Percentiles rank a stretch among this genome's conserved stretches.
Conservation (phyloP, 2,113 vertebrate species). For the Calidris pugnax region DNA sequence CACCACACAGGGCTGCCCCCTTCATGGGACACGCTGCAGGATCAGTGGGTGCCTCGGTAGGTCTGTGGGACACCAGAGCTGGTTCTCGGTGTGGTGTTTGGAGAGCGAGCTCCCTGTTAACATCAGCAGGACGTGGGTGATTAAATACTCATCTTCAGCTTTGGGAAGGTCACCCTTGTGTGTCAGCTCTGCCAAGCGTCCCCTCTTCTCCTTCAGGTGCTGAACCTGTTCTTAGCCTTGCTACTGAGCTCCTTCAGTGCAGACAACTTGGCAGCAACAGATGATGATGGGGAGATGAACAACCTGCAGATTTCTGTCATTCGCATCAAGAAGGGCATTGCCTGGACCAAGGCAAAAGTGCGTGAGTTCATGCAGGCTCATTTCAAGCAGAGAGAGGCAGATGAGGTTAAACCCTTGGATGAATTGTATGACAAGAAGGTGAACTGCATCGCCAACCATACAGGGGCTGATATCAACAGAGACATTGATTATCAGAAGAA, state of each 20-base stretch:
- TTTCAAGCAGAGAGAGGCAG: slow-evolving; percentile 88
- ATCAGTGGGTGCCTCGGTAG: rapidly evolving
- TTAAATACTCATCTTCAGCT: rapidly evolving
- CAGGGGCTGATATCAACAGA: slow-evolving; percentile 89
- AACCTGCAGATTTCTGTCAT: slow-evolving; percentile 95
- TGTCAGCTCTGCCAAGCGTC: neutral
- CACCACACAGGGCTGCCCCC: neutral
- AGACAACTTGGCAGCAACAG: slow-evolving; percentile 93
- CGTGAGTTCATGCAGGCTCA: slow-evolving; percentile 83
- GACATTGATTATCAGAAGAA: slow-evolving; percentile 94
- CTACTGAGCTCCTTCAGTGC: slow-evolving; percentile 98
- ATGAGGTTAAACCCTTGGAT: slow-evolving; percentile 93
- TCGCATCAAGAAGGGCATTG: slow-evolving; percentile 94
- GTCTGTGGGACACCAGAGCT: neutral
- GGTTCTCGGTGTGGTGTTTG: rapidly evolving
- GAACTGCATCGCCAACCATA: slow-evolving; percentile 94
- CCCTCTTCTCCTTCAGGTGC: slow-evolving; percentile 77
- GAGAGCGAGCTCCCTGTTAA: neutral
- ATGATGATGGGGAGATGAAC: slow-evolving; percentile 98
- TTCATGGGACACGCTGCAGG: neutral
- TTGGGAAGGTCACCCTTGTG: rapidly evolving
- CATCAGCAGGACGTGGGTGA: neutral
- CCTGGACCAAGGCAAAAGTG: slow-evolving; percentile 86
- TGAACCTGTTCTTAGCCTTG: slow-evolving; percentile 96
- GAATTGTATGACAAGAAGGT: slow-evolving; percentile 94